A percentile compares a stretch with the other conserved stretches of the same genome.
These are phyloP conservation scores for Nemurella pictetii DNA, from an alignment of 2,888 invertebrate species.

Conservation along the genomic window DNA sequence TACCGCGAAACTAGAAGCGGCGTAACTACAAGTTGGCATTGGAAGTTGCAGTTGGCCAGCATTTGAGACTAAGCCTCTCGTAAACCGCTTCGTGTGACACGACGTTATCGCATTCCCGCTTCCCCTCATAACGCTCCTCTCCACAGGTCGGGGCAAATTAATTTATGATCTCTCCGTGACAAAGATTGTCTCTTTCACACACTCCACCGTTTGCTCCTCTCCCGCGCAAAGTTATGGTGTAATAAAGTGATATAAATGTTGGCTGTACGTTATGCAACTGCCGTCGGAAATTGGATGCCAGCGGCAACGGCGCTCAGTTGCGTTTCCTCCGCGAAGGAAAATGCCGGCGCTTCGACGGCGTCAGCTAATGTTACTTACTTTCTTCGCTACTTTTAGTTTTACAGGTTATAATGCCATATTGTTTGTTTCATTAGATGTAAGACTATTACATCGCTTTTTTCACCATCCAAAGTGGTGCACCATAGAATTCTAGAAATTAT, in stretches of 20 bases:
- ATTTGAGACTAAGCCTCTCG: background rate
- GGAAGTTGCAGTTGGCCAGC: background rate
- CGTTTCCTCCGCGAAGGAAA: background rate
- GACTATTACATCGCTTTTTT: background rate
- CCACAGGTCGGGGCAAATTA: slow-evolving; percentile 33
- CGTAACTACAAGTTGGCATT: background rate
- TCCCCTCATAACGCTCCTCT: slow-evolving; percentile 11
- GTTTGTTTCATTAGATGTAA: background rate
- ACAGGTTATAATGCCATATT: background rate
- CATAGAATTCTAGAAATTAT: background rate
- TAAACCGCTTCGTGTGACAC: background rate
- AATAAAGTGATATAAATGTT: slow-evolving; percentile 40
- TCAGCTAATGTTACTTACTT: background rate
- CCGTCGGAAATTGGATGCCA: slow-evolving; percentile 27
- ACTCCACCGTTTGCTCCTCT: slow-evolving; percentile 22
- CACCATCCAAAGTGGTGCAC: background rate
- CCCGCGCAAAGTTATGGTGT: slow-evolving; percentile 37
- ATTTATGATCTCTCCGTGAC: slow-evolving; percentile 38
- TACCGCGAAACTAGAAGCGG: too few relatives aligned
- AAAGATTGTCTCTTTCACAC: slow-evolving; percentile 37
- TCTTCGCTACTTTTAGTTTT: background rate
- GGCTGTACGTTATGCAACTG: slow-evolving; percentile 36
- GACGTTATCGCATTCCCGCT: background rate
- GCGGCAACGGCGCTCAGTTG: background rate
- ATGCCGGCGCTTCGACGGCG: background rate